phyloP scores from a whole-genome alignment of 2,797 vertebrate species.

The Pteropus rufus region DNA sequence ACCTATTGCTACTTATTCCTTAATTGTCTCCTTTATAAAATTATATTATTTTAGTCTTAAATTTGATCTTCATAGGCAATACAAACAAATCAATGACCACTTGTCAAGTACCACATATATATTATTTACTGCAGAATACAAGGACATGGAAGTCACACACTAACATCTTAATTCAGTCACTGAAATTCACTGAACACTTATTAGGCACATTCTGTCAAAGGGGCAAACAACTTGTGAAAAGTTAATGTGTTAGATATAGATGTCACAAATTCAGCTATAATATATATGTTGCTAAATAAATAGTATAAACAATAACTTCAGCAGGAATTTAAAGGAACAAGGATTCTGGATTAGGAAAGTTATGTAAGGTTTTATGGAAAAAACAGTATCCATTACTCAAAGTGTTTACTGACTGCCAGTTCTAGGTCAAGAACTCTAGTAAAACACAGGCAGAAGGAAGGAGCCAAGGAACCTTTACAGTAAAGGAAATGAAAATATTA shows the following conservation, averaged over 20 bases:
- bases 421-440: background rate
- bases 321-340: background rate
- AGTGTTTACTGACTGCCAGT: background rate
- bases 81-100: background rate
- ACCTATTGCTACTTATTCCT: background rate
- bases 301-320: background rate
- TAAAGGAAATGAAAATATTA: constrained; percentile 1
- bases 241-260: background rate
- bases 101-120: background rate
- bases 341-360: background rate
- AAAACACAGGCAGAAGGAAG: background rate
- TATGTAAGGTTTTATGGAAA: background rate
- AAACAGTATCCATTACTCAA: background rate
- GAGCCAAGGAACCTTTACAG: background rate
- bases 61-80: background rate
- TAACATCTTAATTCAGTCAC: background rate
- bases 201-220: background rate
- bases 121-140: background rate
- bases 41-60: constrained; percentile 15
- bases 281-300: background rate
- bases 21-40: background rate
- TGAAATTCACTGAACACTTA: background rate
- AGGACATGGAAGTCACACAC: background rate
- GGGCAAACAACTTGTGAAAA: background rate
- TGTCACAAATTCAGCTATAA: background rate